Percentiles rank a stretch among this genome's conserved stretches.
Evolutionary conservation across 2,113 vertebrate species (phyloP).

Genomic region (Illadopsis cleaveri): DNA sequence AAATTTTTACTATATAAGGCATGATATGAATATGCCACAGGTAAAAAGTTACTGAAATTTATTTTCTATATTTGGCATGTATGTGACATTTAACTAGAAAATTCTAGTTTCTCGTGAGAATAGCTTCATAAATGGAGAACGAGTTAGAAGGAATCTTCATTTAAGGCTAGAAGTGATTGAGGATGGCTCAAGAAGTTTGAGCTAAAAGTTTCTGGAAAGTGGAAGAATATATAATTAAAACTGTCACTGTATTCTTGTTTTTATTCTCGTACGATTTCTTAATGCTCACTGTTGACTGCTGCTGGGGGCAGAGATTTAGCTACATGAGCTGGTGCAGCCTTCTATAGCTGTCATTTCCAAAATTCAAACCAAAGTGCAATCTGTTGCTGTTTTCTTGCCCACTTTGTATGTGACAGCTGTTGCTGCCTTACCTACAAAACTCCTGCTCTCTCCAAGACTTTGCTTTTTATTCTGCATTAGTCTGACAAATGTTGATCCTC

Average conservation of each 20-base stretch:
- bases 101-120: not conserved
- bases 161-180: not conserved
- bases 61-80: not conserved
- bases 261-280: not conserved
- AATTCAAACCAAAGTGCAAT: not conserved
- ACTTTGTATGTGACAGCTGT: not conserved
- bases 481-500: not conserved
- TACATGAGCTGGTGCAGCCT: not conserved
- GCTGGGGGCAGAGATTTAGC: not conserved
- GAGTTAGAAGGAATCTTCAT: not conserved
- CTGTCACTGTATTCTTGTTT: not conserved
- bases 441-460: not conserved
- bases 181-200: not conserved
- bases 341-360: not conserved
- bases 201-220: not conserved
- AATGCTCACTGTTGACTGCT: not conserved
- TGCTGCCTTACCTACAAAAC: not conserved
- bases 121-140: not conserved
- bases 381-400: not conserved
- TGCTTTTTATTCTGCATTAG: not conserved
- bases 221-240: not conserved
- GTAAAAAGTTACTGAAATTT: not conserved
- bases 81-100: not conserved
- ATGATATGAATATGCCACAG: not conserved
- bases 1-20: not conserved